Evolutionary conservation across 2,797 vertebrate genomes (phyloP).

Genomic region (Gobio occitaniae): DNA sequence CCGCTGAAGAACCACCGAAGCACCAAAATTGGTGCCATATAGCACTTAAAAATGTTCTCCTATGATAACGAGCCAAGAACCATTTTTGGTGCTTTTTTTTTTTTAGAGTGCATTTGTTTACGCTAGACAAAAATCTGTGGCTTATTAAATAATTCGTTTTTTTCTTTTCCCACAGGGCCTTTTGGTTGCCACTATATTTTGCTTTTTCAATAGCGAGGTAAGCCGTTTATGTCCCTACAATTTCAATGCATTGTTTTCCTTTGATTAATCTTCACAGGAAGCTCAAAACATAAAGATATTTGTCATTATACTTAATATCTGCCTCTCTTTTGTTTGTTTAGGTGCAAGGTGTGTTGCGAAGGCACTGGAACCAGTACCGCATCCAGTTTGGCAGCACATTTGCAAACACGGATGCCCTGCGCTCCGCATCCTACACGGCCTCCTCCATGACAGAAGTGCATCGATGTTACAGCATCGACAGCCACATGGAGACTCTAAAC

Average conservation of each 20-base stretch:
- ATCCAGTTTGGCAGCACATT: conserved; percentile 93
- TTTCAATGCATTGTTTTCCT: background rate
- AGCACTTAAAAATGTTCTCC: too few relatives aligned
- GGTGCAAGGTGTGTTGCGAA: conserved; percentile 92
- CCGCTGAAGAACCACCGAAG: too few relatives aligned
- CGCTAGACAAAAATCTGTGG: background rate
- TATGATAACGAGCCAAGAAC: too few relatives aligned
- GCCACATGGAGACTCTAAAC: conserved; percentile 88
- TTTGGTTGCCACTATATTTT: conserved; percentile 87
- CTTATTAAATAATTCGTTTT: background rate
- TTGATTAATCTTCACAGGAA: background rate
- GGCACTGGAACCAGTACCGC: conserved; percentile 96
- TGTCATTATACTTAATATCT: background rate
- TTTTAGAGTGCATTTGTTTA: background rate
- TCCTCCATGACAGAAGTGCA: conserved; percentile 90
- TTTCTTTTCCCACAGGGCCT: conserved; percentile 68
- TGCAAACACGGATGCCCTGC: conserved; percentile 86
- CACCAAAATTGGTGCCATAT: too few relatives aligned
- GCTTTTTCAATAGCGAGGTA: conserved; percentile 87
- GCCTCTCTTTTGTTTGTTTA: conserved; percentile 60
- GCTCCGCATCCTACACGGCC: conserved; percentile 79
- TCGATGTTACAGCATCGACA: conserved; percentile 90
- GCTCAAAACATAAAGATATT: background rate
- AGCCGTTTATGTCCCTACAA: background rate
- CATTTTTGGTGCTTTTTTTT: too few relatives aligned